phyloP scores from a whole-genome alignment of 2,888 invertebrate species.

The Parelbella ahira region DNA sequence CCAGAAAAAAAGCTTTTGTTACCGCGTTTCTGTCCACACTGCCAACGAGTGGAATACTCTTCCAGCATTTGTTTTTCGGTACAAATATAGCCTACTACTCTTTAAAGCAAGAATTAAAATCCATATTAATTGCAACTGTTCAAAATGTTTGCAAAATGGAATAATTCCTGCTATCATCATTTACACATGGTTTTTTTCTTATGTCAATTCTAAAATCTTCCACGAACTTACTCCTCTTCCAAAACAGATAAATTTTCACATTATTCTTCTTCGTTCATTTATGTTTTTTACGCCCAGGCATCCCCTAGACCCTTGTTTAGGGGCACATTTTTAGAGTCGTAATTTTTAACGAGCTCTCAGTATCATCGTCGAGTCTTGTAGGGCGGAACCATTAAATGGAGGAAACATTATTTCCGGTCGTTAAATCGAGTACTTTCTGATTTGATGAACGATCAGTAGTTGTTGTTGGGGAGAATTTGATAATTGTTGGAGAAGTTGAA shows the following conservation, averaged over 20 bases:
- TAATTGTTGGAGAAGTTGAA: too few relatives aligned
- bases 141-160: too few relatives aligned
- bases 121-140: too few relatives aligned
- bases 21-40: too few relatives aligned
- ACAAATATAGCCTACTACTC: too few relatives aligned
- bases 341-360: constrained; percentile 56
- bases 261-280: constrained; percentile 11
- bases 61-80: too few relatives aligned
- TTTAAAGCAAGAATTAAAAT: too few relatives aligned
- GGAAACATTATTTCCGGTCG: constrained; percentile 77
- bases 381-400: constrained; percentile 67
- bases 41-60: too few relatives aligned
- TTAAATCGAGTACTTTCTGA: constrained; percentile 69
- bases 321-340: constrained; percentile 37
- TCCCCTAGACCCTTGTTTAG: constrained; percentile 20
- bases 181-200: too few relatives aligned
- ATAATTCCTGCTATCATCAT: too few relatives aligned
- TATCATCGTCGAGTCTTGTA: constrained; percentile 34
- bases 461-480: constrained; percentile 58
- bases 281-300: constrained; percentile 11
- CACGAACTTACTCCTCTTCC: neutral
- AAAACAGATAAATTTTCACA: constrained; percentile 12
- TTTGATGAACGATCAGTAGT: constrained; percentile 68
- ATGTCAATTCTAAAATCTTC: too few relatives aligned
- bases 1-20: too few relatives aligned